phyloP scores from a whole-genome alignment of 2,113 vertebrate species.

The Nothocercus nigrocapillus region DNA sequence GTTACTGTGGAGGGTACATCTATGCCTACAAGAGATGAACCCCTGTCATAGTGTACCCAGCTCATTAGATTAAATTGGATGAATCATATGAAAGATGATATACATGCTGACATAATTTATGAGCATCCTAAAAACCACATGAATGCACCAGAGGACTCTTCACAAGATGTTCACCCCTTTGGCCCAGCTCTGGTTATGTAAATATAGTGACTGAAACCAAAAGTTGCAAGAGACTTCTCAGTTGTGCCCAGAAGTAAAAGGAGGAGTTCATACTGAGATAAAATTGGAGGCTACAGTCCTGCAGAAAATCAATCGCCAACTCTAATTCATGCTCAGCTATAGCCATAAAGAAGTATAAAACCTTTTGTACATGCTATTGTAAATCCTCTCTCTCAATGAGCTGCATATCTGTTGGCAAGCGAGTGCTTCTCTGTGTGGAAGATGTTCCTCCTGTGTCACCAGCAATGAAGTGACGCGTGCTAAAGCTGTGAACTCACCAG shows the following conservation, averaged over 20 bases:
- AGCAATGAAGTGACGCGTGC: background rate
- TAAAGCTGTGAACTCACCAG: background rate
- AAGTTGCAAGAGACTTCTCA: background rate
- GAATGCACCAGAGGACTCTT: background rate
- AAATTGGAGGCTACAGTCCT: background rate
- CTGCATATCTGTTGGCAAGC: background rate
- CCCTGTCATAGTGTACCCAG: accelerated
- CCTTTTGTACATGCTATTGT: background rate
- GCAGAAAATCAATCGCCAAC: background rate
- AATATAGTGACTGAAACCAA: background rate
- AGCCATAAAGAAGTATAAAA: background rate
- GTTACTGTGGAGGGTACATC: background rate
- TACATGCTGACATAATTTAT: background rate
- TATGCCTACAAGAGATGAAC: background rate
- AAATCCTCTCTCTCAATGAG: background rate
- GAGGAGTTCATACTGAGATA: background rate
- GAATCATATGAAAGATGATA: background rate
- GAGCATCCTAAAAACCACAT: background rate
- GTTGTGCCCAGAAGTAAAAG: background rate
- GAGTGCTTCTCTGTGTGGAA: background rate
- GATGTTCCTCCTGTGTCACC: background rate
- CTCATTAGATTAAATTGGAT: background rate
- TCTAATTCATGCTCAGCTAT: background rate
- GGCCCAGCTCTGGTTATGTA: background rate
- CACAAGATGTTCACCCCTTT: background rate